Conservation (phyloP, 2,888 invertebrate genomes). For the Lasius platythorax region DNA sequence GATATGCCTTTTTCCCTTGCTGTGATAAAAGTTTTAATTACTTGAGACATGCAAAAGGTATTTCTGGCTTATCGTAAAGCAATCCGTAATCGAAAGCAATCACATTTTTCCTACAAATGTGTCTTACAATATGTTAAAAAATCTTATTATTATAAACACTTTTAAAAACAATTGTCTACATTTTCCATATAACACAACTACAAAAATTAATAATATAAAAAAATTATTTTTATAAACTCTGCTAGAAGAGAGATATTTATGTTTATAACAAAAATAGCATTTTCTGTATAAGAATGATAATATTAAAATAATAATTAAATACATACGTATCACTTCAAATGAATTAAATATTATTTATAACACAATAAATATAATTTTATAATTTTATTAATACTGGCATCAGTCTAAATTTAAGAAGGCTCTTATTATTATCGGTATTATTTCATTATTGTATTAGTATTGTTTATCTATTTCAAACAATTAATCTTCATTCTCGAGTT, state of each 20-base stretch:
- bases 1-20: background rate
- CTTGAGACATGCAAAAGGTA: background rate
- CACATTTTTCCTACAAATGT: background rate
- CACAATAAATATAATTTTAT: background rate
- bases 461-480: background rate
- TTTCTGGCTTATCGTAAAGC: background rate
- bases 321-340: background rate
- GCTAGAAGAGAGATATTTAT: background rate
- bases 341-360: background rate
- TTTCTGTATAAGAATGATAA: background rate
- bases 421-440: background rate
- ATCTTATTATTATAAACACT: background rate
- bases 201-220: conserved; percentile 1
- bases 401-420: background rate
- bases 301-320: background rate
- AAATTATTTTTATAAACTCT: background rate
- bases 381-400: background rate
- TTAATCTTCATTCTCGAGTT: background rate
- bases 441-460: background rate
- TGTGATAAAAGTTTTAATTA: conserved; percentile 35
- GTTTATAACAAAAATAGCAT: background rate
- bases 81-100: background rate
- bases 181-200: background rate
- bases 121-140: background rate
- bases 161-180: background rate